Evolutionary conservation across 2,113 vertebrate species (phyloP).

Genomic region (Xiphophorus couchianus): DNA sequence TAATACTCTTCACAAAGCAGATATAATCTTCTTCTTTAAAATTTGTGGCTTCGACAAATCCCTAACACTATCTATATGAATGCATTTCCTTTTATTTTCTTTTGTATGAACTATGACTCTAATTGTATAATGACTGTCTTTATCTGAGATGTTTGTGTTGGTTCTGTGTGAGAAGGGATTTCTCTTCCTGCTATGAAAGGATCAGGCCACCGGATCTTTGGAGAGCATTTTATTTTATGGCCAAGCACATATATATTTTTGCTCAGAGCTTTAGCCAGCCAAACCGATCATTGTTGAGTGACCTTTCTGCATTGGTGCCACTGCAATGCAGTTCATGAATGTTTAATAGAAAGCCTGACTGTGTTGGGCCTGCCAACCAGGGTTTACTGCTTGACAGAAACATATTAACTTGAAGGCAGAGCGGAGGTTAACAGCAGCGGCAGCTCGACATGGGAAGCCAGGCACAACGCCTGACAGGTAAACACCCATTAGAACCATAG

Average conservation of each 20-base stretch:
- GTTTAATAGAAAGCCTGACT: constrained; percentile 68
- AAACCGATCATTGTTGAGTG: constrained; percentile 66
- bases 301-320: constrained; percentile 75
- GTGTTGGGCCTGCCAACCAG: constrained; percentile 64
- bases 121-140: constrained; percentile 7
- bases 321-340: constrained; percentile 74
- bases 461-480: constrained; percentile 44
- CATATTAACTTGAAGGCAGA: constrained; percentile 59
- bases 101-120: background rate
- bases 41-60: background rate
- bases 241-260: constrained; percentile 15
- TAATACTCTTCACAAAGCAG: background rate
- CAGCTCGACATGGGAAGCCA: constrained; percentile 37
- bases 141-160: constrained; percentile 5
- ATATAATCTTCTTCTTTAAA: background rate
- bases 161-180: constrained; percentile 19
- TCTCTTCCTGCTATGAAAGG: constrained; percentile 37
- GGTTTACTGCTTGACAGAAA: constrained; percentile 63
- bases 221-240: constrained; percentile 57
- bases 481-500: constrained; percentile 35
- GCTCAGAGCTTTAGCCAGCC: constrained; percentile 35
- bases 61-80: background rate
- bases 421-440: constrained; percentile 53
- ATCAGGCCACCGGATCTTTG: constrained; percentile 23
- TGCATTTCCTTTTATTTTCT: background rate